Evolutionary conservation across 2,888 invertebrate genomes (phyloP), one percentile per base, ranked within the genome.

Genomic region (Eubasilissa splendida): DNA sequence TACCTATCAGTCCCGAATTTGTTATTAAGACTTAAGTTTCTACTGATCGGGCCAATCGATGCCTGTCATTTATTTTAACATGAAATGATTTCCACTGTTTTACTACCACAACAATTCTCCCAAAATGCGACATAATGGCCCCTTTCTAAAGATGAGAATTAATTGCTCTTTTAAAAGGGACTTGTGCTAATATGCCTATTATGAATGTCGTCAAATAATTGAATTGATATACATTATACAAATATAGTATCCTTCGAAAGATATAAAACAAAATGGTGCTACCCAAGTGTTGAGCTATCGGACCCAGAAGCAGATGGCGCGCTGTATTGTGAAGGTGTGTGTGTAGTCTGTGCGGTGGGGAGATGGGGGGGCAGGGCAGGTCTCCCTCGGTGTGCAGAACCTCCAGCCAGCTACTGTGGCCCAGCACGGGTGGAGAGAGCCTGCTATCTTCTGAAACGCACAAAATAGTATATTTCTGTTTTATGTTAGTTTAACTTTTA

Each of bases 291-390:
- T 91, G 88, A 83, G 95, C 93, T 73, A 97, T 94, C 0, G 97
- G 97, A 4, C 94, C 93, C 86, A 95, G 94, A 63, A 96, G 92
- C 59, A 95, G 93, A 80, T 94, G 93, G 85, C 95, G 93, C 0
- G 95, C 94, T 9, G 94, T 92, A 14, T 92, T 92, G 85, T 96
- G 94, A 2, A 96, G 92, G 86, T 86, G 88, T 84, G 87, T 88
- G 84, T 85, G 85, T 84, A 87, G 88, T 83, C 81, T 89, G 87
- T 71, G 87, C 78, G 83, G 86, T 85, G 9, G 84, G 84, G 81
- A 87, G 85, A 82, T 86, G 85, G 68, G 85, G 85, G 68, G 87
- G 84, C 9, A 84, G 85, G 70, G 87, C 84, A 11, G 79, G 33
- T 83, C 86, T 87, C 70, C 68, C 4, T 76, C 50, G 71, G 83